A percentile compares a stretch with the other conserved stretches of the same genome.
These are phyloP conservation scores for Danio albolineatus DNA, from an alignment of 2,797 vertebrate genomes.

Conservation along the genomic window DNA sequence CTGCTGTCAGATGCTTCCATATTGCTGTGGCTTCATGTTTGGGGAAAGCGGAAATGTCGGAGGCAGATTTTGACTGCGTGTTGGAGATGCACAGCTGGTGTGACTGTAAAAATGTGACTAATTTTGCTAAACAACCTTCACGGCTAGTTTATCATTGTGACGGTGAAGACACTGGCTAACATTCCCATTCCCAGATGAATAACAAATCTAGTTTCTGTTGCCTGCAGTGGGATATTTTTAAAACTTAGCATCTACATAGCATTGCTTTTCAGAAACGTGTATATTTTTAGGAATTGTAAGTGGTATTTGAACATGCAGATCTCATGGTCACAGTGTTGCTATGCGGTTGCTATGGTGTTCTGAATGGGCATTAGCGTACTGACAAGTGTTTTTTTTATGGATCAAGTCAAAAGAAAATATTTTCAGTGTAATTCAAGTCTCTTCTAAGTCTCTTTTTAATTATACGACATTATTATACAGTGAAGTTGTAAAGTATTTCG, in stretches of 20 bases:
- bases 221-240: conserved; percentile 17
- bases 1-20: conserved; percentile 48
- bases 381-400: no score
- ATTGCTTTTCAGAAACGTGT: background rate
- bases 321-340: background rate
- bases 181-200: conserved; percentile 38
- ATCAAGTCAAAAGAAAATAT: no score
- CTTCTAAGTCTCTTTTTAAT: background rate
- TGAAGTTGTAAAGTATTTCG: background rate
- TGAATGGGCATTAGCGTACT: no score
- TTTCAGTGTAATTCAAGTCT: background rate
- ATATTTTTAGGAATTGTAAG: background rate
- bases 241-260: conserved; percentile 1
- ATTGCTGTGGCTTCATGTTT: conserved; percentile 28
- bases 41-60: background rate
- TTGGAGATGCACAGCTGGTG: conserved; percentile 47
- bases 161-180: conserved; percentile 23
- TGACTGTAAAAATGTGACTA: conserved; percentile 63
- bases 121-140: conserved; percentile 58
- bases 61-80: conserved; percentile 26
- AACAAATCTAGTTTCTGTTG: conserved; percentile 40
- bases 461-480: background rate
- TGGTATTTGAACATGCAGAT: background rate
- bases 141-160: conserved; percentile 34
- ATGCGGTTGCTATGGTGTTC: background rate